Base-by-base conservation (phyloP, 92 coral and sea anemone species). In the Zoanthus solanderi region DNA sequence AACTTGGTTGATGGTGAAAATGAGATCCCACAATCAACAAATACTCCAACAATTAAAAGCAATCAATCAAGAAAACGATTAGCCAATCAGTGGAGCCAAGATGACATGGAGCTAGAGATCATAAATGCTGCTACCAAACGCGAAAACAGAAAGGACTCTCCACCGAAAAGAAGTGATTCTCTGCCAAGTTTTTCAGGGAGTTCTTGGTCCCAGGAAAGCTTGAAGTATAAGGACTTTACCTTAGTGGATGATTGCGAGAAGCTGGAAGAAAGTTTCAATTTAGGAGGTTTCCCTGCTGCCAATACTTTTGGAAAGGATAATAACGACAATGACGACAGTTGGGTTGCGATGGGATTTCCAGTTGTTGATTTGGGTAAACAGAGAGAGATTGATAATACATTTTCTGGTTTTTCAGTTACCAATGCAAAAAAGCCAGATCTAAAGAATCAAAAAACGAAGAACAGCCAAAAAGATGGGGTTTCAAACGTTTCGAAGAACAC, bases 291-390 rank as follows among this genome's bases (percentile, higher is more conserved):
- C 18, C 89, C 91, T 13, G 50, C 74, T 1, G 61, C 73, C 30
- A 90, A 91, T 18, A 78, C 69, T 50, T 94, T 87, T 32, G 90
- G 57, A 9, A 71, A 83, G 5, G 88, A 88, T 44, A 58, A 50
- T 47, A 81, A 81, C 42, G 83, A 94, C 32, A 85, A 88, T 6
- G 94, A 94, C 14, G 96, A 89, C 14, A 84, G 83, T 14, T 92
- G 89, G 30, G 54, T 87, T 37, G 86, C 91, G 1, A 96, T 94
- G n/a, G 99, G 99, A n/a, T 92, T 97, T 90, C 99, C 99, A 0
- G 98, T 91, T 7, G 76, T 82, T 31, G 98, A 97, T 87, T 74
- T 84, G 6, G 96, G 95, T 46, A 93, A 87, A 71, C 84, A 88
- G 44, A 57, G 52, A 16, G 72, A 74, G 17, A 14, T 54, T 0